Evolutionary conservation across 37 sponge, comb jelly and placozoan species (phyloP), one percentile per base, ranked within the genome.

Genomic region (Crambe crambe): DNA sequence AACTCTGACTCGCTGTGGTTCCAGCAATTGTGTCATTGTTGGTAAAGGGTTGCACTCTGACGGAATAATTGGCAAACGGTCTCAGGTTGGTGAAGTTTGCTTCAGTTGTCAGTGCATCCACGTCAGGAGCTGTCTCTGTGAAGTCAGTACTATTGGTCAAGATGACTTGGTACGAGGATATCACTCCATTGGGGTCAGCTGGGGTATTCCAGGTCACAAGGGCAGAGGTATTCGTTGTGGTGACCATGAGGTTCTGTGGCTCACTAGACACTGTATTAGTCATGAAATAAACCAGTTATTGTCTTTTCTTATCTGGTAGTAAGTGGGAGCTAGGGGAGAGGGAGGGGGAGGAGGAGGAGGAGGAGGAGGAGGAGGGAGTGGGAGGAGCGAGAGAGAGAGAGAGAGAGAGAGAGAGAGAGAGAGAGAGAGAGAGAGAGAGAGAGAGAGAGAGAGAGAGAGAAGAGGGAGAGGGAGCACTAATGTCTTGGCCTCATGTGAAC

Each of bases 21-120:
- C 75, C 75, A 18, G 4, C 37, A 6, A 74, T 74, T 4, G 40
- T 42, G 29, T 62, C 66, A 56, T 5, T 74, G 12, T 71, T 62
- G 37, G 88, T 80, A 42, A 58, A 29, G 6, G 88, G 81, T 70
- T 37, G 26, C 12, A 87, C 68, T 38, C 4, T 59, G 39, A 76
- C 74, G 35, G 76, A 80, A 67, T 90, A 90, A 30, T 68, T 44
- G 0, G 90, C 80, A 54, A 80, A 90, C 1, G 80, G 86, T 51
- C 40, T 29, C 77, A 84, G 43, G 37, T 37, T 21, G 2, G 5
- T 31, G 61, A 77, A 62, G 6, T 18, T 42, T 8, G 6, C 8
- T 43, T 44, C 51, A 41, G 6, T 18, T 42, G 23, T 72, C 4
- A 2, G n/a, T 2, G 3, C 9, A 62, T 56, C 62, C 25, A 78